Conservation (phyloP, 2,797 vertebrate genomes). For the Lagorchestes hirsutus region DNA sequence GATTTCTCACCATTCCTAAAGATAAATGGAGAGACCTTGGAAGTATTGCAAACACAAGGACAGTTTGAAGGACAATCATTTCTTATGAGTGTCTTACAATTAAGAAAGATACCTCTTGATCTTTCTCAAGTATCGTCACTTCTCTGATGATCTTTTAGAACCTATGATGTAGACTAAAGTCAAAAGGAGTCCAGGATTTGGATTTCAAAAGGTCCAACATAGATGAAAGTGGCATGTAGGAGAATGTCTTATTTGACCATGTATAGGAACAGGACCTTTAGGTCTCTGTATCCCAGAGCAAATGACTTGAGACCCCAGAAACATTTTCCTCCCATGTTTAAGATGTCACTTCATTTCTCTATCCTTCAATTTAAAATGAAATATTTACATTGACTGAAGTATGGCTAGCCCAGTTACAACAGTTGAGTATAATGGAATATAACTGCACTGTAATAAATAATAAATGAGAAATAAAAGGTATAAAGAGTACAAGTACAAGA, state of each 20-base stretch:
- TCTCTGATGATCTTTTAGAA: slow-evolving; percentile 31
- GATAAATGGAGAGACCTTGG: not conserved
- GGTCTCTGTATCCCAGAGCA: not conserved
- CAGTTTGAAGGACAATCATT: not conserved
- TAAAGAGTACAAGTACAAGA: not conserved
- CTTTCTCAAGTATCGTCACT: slow-evolving; percentile 23
- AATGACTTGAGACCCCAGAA: not conserved
- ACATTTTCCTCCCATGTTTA: not conserved
- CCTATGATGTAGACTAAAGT: not conserved
- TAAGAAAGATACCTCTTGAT: not conserved
- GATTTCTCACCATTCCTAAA: not conserved
- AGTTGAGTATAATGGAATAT: not conserved
- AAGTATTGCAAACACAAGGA: not conserved
- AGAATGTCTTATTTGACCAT: not conserved
- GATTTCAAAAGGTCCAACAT: slow-evolving; percentile 9
- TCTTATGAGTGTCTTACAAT: not conserved
- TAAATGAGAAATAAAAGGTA: not conserved
- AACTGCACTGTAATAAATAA: not conserved
- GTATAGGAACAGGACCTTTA: not conserved
- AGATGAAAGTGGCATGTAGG: not conserved
- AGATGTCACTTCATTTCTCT: not conserved
- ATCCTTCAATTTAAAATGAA: not conserved
- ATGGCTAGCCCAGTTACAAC: not conserved
- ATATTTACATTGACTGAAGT: not conserved
- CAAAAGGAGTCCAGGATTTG: not conserved